These are phyloP conservation scores for Bujurquina vittata DNA, from an alignment of 2,113 vertebrate species.

Conservation along the genomic window DNA sequence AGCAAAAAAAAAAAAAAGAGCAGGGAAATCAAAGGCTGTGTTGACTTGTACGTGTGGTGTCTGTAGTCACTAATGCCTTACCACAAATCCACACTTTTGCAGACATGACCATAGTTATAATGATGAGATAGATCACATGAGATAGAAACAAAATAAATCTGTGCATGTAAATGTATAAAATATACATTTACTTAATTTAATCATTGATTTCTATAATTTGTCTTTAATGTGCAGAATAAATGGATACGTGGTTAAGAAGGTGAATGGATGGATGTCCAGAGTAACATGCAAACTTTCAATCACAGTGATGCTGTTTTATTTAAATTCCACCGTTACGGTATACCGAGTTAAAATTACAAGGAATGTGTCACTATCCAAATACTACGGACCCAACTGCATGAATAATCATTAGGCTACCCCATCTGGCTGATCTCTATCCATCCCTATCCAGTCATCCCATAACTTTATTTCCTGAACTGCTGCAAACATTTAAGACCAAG, in stretches of 20 bases:
- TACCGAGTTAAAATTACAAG: too few relatives aligned
- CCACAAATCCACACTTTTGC: background rate
- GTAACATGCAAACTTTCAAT: background rate
- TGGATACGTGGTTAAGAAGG: too few relatives aligned
- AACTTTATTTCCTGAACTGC: conserved; percentile 19
- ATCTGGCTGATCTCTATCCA: conserved; percentile 13
- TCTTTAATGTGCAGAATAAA: background rate
- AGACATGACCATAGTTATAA: background rate
- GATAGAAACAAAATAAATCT: background rate
- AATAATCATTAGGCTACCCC: background rate
- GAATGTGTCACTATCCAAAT: too few relatives aligned
- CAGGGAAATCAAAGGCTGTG: conserved; percentile 52
- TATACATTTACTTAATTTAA: background rate
- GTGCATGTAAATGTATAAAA: background rate
- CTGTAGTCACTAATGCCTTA: background rate
- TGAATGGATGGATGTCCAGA: background rate
- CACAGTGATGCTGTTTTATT: too few relatives aligned
- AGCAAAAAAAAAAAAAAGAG: conserved; percentile 26
- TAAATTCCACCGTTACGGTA: too few relatives aligned
- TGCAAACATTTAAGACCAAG: background rate
- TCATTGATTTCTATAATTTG: background rate
- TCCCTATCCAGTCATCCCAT: conserved; percentile 33
- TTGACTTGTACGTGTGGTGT: conserved; percentile 33
- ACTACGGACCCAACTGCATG: background rate
- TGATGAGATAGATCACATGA: background rate